Evolutionary conservation across 2,888 invertebrate genomes (phyloP).

Genomic region (Azorinus chamasolen): DNA sequence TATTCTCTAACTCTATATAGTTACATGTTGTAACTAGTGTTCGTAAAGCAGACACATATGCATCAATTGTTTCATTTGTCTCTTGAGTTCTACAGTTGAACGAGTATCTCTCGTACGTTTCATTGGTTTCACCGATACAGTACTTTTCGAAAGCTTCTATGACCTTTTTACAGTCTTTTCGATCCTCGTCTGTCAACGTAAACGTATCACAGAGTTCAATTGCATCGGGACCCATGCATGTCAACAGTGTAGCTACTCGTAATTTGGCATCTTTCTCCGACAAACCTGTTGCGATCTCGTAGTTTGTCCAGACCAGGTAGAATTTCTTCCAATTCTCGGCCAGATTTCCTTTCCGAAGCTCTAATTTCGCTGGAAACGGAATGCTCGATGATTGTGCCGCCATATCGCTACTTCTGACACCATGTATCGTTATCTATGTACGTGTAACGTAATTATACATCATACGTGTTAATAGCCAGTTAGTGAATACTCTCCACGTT

Average conservation of each 20-base stretch:
- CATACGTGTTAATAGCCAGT: too few relatives aligned
- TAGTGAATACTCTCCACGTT: too few relatives aligned
- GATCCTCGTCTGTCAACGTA: constrained; percentile 5
- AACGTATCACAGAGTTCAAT: constrained; percentile 30
- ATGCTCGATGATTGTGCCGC: constrained; percentile 1
- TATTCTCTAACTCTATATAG: constrained; percentile 10
- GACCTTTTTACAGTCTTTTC: constrained; percentile 13
- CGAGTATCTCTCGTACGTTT: constrained; percentile 43
- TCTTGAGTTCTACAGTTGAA: constrained; percentile 43
- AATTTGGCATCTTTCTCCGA: not conserved
- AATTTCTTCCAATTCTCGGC: constrained; percentile 22
- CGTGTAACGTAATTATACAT: too few relatives aligned
- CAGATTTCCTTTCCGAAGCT: constrained; percentile 6
- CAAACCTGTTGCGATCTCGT: constrained; percentile 30
- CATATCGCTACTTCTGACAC: constrained; percentile 11
- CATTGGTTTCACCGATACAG: constrained; percentile 38
- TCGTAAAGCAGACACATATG: constrained; percentile 24
- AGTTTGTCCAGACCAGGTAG: constrained; percentile 30
- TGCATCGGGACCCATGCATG: constrained; percentile 33
- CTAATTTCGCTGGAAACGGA: constrained; percentile 8
- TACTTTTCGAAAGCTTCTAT: constrained; percentile 29
- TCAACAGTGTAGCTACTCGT: constrained; percentile 28
- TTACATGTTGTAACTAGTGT: constrained; percentile 42
- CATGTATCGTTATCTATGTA: not conserved
- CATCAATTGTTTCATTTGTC: constrained; percentile 36